These are phyloP conservation scores for Chrysochloris asiatica DNA, from an alignment of 2,113 vertebrate genomes.

Conservation along the genomic window DNA sequence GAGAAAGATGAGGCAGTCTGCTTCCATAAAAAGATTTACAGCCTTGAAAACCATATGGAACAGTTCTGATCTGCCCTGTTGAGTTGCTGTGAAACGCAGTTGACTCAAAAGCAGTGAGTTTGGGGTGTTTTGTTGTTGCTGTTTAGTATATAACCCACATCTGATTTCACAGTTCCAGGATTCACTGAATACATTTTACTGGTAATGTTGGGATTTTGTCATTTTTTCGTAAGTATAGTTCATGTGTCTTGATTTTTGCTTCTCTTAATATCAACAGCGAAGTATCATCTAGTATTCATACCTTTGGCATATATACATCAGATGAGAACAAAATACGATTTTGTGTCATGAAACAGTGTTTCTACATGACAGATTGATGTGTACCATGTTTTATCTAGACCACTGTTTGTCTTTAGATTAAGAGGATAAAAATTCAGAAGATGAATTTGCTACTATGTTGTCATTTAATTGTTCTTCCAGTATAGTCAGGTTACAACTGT, in stretches of 20 bases:
- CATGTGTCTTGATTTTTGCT: not conserved
- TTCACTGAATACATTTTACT: not conserved
- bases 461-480: not conserved
- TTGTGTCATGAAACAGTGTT: not conserved
- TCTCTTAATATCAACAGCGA: not conserved
- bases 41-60: too few species aligned
- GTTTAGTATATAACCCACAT: not conserved
- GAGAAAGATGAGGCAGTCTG: too few species aligned
- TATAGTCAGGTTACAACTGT: not conserved
- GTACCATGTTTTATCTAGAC: not conserved
- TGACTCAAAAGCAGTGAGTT: too few species aligned
- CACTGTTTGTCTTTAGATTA: not conserved
- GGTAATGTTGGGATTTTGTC: not conserved
- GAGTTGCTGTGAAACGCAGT: too few species aligned
- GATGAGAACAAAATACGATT: not conserved
- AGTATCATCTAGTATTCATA: not conserved
- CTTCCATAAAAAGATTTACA: too few species aligned
- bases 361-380: not conserved
- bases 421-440: not conserved
- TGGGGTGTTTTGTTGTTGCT: too few species aligned
- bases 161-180: not conserved
- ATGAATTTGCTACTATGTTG: not conserved
- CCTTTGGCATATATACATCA: not conserved
- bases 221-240: not conserved
- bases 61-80: too few species aligned